Evolutionary conservation across 2,888 invertebrate genomes (phyloP).

Genomic region (Diarsia rubi): DNA sequence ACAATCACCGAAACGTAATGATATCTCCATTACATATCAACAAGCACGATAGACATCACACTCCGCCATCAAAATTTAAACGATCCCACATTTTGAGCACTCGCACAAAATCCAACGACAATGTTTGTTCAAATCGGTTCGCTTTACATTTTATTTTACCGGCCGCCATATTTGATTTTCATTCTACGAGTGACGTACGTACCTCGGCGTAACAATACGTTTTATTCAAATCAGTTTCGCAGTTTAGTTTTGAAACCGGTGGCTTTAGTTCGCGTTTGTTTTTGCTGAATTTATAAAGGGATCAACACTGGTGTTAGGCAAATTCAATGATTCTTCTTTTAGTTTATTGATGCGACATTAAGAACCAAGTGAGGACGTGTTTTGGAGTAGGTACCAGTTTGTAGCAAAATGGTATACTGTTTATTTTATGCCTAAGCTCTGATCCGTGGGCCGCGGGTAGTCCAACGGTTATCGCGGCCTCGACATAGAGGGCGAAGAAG

Average conservation of each 20-base stretch:
- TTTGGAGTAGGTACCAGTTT: too few species aligned
- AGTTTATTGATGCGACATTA: background rate
- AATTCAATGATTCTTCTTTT: conserved; percentile 16
- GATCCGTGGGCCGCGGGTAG: too few species aligned
- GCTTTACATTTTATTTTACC: conserved; percentile 56
- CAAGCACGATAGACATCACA: conserved; percentile 4
- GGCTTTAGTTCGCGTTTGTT: conserved; percentile 48
- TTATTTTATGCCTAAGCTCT: background rate
- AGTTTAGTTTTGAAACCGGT: conserved; percentile 52
- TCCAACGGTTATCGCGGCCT: too few species aligned
- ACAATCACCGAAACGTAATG: background rate
- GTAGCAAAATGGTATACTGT: background rate
- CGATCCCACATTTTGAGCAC: conserved; percentile 36
- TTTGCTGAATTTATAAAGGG: conserved; percentile 41
- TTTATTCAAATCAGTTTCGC: conserved; percentile 60
- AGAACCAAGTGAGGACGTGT: background rate
- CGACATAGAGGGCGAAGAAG: too few species aligned
- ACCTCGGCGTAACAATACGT: conserved; percentile 39
- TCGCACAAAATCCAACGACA: conserved; percentile 53
- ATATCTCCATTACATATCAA: conserved; percentile 7
- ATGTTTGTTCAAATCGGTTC: conserved; percentile 59
- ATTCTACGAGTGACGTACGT: conserved; percentile 56
- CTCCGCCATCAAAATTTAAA: conserved; percentile 38
- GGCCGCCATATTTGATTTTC: conserved; percentile 60
- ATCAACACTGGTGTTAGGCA: conserved; percentile 25